Conservation (phyloP, 2,888 invertebrate genomes). For the Tenthredo notha region DNA sequence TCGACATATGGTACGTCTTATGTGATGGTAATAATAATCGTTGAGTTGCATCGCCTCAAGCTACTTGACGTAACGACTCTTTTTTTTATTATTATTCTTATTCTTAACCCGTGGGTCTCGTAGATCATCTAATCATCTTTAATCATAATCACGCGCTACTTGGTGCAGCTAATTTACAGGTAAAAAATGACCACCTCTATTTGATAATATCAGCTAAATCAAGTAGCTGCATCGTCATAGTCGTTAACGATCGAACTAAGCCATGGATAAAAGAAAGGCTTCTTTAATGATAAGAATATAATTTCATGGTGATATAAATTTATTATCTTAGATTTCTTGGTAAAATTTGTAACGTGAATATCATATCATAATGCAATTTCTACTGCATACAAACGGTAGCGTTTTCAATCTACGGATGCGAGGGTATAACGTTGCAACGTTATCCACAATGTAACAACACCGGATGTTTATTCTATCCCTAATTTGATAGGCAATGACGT, state of each 20-base stretch:
- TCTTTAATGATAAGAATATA: no score
- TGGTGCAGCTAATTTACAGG: background rate
- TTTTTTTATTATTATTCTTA: constrained; percentile 47
- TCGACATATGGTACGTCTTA: background rate
- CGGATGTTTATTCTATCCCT: constrained; percentile 35
- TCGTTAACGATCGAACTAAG: background rate
- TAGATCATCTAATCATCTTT: constrained; percentile 64
- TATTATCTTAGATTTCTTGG: background rate
- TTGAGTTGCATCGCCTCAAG: constrained; percentile 8
- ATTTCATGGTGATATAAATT: no score
- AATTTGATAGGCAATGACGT: constrained; percentile 29
- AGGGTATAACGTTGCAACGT: constrained; percentile 8
- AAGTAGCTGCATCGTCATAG: background rate
- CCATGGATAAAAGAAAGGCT: no score
- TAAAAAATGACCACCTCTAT: background rate
- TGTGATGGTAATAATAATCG: background rate
- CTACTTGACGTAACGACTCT: constrained; percentile 59
- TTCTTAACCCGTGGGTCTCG: constrained; percentile 32
- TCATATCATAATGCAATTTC: background rate
- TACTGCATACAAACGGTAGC: background rate
- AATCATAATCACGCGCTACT: constrained; percentile 66
- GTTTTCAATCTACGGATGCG: background rate
- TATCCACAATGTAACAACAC: constrained; percentile 17
- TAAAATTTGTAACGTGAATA: constrained; percentile 6
- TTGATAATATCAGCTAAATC: background rate